A percentile compares a stretch with the other conserved stretches of the same genome.
phyloP scores from a whole-genome alignment of 1,140 invertebrate species.

The Pogonomyrmex californicus region DNA sequence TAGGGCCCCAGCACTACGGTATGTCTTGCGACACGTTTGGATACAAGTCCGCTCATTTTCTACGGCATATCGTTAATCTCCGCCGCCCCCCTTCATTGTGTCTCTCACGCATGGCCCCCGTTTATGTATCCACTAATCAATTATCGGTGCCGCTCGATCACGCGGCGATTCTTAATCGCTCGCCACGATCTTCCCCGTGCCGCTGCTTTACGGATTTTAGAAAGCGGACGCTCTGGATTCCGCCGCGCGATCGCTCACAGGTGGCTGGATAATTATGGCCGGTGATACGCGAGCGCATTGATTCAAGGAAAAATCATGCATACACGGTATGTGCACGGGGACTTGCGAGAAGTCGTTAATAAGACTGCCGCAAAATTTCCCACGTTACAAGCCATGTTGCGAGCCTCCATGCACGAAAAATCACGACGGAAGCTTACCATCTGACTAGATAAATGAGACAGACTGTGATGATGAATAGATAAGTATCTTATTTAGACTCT shows the following conservation, averaged over 20 bases:
- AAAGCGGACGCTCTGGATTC: constrained; percentile 66
- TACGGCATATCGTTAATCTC: constrained; percentile 51
- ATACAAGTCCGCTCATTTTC: constrained; percentile 37
- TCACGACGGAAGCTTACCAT: background rate
- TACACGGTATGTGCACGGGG: background rate
- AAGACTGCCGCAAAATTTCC: constrained; percentile 27
- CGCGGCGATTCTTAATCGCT: constrained; percentile 51
- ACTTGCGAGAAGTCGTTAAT: constrained; percentile 18
- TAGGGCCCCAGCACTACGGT: background rate
- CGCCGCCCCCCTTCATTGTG: constrained; percentile 41
- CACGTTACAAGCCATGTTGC: constrained; percentile 16
- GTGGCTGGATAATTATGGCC: constrained; percentile 59
- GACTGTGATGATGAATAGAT: constrained; percentile 15
- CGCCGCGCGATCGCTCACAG: constrained; percentile 51
- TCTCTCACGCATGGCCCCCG: constrained; percentile 20
- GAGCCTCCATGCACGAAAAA: constrained; percentile 37
- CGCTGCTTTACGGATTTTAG: constrained; percentile 53
- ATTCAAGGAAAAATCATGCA: constrained; percentile 48
- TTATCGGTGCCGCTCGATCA: constrained; percentile 59
- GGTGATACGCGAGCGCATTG: constrained; percentile 33
- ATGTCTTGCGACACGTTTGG: constrained; percentile 42
- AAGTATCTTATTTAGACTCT: background rate
- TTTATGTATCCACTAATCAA: constrained; percentile 61
- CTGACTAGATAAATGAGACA: background rate
- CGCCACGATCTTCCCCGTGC: constrained; percentile 54